Evolutionary conservation across 2,888 invertebrate species (phyloP), one percentile per base, ranked within the genome.

Genomic region (Nemotelus nigrinus): DNA sequence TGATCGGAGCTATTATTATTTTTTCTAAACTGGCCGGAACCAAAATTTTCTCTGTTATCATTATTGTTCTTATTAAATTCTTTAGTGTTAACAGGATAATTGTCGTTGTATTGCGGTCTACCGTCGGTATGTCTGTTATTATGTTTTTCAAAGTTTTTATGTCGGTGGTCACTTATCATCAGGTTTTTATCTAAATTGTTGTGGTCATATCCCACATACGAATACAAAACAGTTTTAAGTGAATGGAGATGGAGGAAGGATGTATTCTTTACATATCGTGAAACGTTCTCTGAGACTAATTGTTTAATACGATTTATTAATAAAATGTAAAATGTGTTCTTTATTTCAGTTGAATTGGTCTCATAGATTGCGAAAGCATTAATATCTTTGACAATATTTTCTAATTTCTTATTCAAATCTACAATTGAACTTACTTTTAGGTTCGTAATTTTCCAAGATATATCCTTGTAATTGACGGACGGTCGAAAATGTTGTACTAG

Each of bases 171-270:
- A n/a, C n/a, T n/a, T n/a, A n/a, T n/a, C n/a, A n/a, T n/a, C n/a
- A n/a, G n/a, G n/a, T n/a, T n/a, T n/a, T n/a, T n/a, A n/a, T n/a
- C n/a, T n/a, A n/a, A n/a, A n/a, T n/a, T n/a, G n/a, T n/a, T n/a
- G n/a, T n/a, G n/a, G n/a, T 65, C 65, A 43, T 45, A 45, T 1
- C 65, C 47, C 45, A 65, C 65, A 65, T 65, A 65, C 3, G 65
- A 65, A 65, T 47, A 65, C 47, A 65, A 47, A 25, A 65, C 47
- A 2, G 65, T 65, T 45, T 65, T 65, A 8, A 65, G n/a, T 2
- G 65, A 47, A 47, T 65, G 65, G 65, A 45, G 45, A 47, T 65
- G 45, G 65, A 47, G n/a, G n/a, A n/a, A n/a, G n/a, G n/a, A 65
- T 47, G 2, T 25, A 65, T 65, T 45, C 25, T 47, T 44, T 47